A percentile compares a stretch with the other conserved stretches of the same genome.
Conservation (phyloP, 1,140 invertebrate genomes). For the Lepidurus packardi region DNA sequence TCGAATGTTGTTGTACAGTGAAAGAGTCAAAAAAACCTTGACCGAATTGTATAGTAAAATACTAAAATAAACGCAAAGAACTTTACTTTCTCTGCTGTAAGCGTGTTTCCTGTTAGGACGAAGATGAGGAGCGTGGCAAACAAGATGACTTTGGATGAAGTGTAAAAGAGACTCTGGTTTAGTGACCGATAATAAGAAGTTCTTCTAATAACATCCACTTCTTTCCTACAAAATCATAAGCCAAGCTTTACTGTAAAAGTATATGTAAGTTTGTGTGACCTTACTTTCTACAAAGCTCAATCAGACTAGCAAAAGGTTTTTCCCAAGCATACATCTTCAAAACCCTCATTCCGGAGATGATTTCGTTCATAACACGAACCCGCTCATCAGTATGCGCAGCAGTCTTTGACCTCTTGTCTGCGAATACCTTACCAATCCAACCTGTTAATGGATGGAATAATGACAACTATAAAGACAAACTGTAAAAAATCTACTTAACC, state of each 20-base stretch:
- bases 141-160: conserved; percentile 47
- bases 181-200: conserved; percentile 46
- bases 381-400: conserved; percentile 72
- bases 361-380: conserved; percentile 81
- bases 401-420: conserved; percentile 58
- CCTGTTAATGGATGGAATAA: conserved; percentile 47
- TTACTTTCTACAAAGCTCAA: conserved; percentile 54
- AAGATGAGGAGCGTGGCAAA: conserved; percentile 47
- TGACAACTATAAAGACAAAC: not conserved
- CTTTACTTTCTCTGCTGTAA: conserved; percentile 45
- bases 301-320: conserved; percentile 62
- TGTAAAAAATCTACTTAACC: conserved; percentile 46
- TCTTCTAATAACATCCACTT: conserved; percentile 44
- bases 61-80: conserved; percentile 14
- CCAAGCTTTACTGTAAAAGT: conserved; percentile 43
- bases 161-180: conserved; percentile 45
- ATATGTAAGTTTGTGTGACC: conserved; percentile 61
- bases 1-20: conserved; percentile 48
- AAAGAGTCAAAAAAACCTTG: conserved; percentile 46
- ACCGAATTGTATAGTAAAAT: conserved; percentile 23
- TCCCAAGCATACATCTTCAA: conserved; percentile 92
- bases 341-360: conserved; percentile 78
- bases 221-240: conserved; percentile 41
- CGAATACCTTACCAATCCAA: conserved; percentile 63
- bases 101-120: conserved; percentile 42